These are phyloP conservation scores for Ophthalmolycus amberensis DNA, from an alignment of 2,113 vertebrate genomes.

Conservation along the genomic window DNA sequence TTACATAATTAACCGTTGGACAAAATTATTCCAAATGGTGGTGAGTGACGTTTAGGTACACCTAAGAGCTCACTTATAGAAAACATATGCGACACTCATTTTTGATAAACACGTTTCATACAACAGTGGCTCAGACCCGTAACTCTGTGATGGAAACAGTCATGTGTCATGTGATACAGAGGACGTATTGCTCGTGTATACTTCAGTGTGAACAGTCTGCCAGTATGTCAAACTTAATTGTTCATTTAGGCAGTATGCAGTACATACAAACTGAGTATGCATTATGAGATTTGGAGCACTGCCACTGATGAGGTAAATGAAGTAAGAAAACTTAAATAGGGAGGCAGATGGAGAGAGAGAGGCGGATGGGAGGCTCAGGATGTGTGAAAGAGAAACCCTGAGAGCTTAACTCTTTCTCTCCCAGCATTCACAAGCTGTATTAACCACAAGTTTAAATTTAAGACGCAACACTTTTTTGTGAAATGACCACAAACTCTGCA, in stretches of 20 bases:
- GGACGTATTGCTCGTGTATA: no score
- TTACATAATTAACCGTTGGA: no score
- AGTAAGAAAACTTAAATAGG: conserved; percentile 16
- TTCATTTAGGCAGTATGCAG: neutral
- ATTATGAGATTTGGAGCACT: neutral
- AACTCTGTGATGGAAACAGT: no score
- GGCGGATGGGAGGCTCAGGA: conserved; percentile 5
- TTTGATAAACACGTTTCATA: no score
- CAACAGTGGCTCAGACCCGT: no score
- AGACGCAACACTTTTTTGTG: neutral
- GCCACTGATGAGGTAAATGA: neutral
- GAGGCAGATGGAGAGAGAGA: conserved; percentile 19
- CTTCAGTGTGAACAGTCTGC: no score
- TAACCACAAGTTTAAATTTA: neutral
- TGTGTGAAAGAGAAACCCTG: conserved; percentile 39
- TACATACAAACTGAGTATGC: neutral
- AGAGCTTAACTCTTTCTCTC: neutral
- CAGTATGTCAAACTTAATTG: no score
- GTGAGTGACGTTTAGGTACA: no score
- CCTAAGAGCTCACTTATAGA: no score
- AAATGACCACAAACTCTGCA: neutral
- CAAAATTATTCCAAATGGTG: no score
- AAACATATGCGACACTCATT: no score
- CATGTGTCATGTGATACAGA: no score
- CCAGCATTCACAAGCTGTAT: neutral